A percentile compares a stretch with the other conserved stretches of the same genome.
Evolutionary conservation across 2,113 vertebrate species (phyloP).

Genomic region (Mixornis gularis): DNA sequence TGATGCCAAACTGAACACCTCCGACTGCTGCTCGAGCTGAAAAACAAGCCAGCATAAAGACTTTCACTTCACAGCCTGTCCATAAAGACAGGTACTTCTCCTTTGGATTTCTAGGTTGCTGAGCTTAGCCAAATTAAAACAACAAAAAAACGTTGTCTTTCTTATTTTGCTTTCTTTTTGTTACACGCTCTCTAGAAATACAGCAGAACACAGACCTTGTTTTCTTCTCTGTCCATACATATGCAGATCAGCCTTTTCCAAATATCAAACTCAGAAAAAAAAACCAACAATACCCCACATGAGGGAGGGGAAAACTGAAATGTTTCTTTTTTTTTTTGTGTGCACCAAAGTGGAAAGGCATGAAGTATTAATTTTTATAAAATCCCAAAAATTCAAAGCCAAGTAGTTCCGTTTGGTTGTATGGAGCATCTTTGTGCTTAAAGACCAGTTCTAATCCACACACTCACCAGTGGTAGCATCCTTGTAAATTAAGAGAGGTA

Average conservation of each 20-base stretch:
- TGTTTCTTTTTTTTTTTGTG: background rate
- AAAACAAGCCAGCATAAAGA: background rate
- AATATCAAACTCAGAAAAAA: background rate
- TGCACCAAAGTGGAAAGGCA: background rate
- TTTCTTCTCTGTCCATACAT: background rate
- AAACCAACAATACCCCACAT: background rate
- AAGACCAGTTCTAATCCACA: slow-evolving; percentile 14
- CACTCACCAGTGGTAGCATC: slow-evolving; percentile 27
- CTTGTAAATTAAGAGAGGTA: slow-evolving; percentile 56
- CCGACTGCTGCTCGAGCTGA: background rate
- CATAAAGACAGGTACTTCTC: background rate
- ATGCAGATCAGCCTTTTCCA: background rate
- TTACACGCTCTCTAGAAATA: background rate
- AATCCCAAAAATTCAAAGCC: background rate
- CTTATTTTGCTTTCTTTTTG: background rate
- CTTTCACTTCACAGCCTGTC: background rate
- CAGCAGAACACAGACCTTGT: background rate
- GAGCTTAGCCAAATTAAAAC: background rate
- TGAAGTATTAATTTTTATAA: background rate
- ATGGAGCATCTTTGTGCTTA: slow-evolving; percentile 4
- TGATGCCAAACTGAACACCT: background rate
- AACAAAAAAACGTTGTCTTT: background rate
- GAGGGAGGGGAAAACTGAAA: background rate
- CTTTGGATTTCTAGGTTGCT: background rate
- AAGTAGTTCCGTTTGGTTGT: background rate